These are phyloP conservation scores for Torymus texanus DNA, from an alignment of 2,888 invertebrate genomes.

Conservation along the genomic window DNA sequence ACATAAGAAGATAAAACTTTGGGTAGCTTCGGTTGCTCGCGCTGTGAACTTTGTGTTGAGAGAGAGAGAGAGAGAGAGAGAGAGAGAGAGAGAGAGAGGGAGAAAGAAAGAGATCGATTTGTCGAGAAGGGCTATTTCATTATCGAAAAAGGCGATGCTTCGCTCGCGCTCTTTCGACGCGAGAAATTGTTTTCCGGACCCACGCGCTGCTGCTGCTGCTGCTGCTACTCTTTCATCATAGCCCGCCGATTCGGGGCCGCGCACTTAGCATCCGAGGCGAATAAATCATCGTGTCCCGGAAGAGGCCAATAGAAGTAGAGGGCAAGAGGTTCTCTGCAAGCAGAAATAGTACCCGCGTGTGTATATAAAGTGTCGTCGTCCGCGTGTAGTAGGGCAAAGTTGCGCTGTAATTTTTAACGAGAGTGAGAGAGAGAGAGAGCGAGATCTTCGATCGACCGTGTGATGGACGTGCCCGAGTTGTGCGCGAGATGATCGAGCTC, in stretches of 20 bases:
- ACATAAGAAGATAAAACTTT: slow-evolving; percentile 43
- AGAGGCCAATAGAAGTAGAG: not conserved
- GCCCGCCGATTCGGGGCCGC: not conserved
- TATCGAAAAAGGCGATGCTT: slow-evolving; percentile 35
- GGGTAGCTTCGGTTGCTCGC: not conserved
- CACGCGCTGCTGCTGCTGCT: not conserved
- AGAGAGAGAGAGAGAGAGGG: slow-evolving; percentile 30
- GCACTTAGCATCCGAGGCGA: slow-evolving; percentile 41
- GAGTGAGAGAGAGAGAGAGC: not conserved
- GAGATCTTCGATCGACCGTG: no score
- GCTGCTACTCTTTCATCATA: not conserved
- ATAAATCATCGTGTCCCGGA: slow-evolving; percentile 46
- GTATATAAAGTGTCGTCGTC: no score
- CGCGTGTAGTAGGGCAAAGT: no score
- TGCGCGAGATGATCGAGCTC: no score
- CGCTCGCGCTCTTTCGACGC: slow-evolving; percentile 16
- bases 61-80: slow-evolving; percentile 31
- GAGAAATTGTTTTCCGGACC: slow-evolving; percentile 48
- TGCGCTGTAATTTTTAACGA: slow-evolving; percentile 6
- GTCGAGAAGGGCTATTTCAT: slow-evolving; percentile 49
- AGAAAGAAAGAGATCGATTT: slow-evolving; percentile 47
- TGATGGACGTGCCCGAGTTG: no score
- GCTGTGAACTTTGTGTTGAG: slow-evolving; percentile 38
- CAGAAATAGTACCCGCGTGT: no score
- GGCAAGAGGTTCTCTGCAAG: no score